These are phyloP conservation scores for Hypolimnas misippus DNA, from an alignment of 2,888 invertebrate species.

Conservation along the genomic window DNA sequence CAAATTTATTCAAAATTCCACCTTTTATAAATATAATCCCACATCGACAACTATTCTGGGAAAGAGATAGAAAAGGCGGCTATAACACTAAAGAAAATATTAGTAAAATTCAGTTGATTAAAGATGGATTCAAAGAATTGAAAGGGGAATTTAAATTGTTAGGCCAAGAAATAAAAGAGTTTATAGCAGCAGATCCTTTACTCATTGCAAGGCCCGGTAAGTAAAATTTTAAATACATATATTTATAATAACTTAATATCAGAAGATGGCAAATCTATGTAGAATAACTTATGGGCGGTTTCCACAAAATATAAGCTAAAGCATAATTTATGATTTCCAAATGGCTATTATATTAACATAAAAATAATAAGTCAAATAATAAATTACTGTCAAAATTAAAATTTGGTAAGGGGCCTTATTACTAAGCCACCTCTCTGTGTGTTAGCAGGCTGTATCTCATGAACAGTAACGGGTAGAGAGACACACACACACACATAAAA, in stretches of 20 bases:
- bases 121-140: conserved; percentile 86
- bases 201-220: conserved; percentile 81
- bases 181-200: conserved; percentile 85
- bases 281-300: too few relatives aligned
- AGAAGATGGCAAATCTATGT: too few relatives aligned
- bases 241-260: not conserved
- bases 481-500: too few relatives aligned
- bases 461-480: too few relatives aligned
- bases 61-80: conserved; percentile 85
- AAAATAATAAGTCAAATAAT: too few relatives aligned
- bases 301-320: too few relatives aligned
- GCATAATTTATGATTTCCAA: too few relatives aligned
- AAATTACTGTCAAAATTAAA: too few relatives aligned
- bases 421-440: too few relatives aligned
- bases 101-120: conserved; percentile 78
- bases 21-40: conserved; percentile 44
- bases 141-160: conserved; percentile 87
- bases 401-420: too few relatives aligned
- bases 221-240: conserved; percentile 13
- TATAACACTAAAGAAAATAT: conserved; percentile 69
- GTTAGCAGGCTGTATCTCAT: too few relatives aligned
- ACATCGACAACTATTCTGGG: conserved; percentile 79
- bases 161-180: conserved; percentile 87
- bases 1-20: conserved; percentile 9
- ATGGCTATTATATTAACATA: too few relatives aligned